phyloP scores from a whole-genome alignment of 2,113 vertebrate species.

The Neolamprologus modestus region DNA sequence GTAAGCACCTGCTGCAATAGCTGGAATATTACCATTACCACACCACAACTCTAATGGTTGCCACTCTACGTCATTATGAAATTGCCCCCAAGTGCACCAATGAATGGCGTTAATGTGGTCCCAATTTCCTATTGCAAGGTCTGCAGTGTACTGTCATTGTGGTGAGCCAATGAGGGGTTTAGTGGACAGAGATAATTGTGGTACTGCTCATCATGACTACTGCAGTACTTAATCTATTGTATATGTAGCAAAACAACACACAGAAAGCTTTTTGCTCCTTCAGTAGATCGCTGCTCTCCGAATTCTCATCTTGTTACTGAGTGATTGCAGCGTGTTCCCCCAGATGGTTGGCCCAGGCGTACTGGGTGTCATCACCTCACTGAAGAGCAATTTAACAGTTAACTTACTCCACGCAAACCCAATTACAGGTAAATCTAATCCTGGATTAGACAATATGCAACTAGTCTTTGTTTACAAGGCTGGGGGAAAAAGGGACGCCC shows the following conservation, averaged over 20 bases:
- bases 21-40: conserved; percentile 61
- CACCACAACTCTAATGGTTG: conserved; percentile 43
- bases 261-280: neutral
- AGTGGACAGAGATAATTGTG: conserved; percentile 25
- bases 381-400: conserved; percentile 50
- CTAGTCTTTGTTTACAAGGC: conserved; percentile 49
- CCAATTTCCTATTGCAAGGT: conserved; percentile 11
- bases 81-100: conserved; percentile 32
- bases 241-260: neutral
- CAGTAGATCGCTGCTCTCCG: neutral
- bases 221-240: neutral
- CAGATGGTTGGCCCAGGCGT: neutral
- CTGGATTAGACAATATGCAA: conserved; percentile 52
- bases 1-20: conserved; percentile 65
- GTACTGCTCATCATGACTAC: neutral
- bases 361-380: conserved; percentile 7
- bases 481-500: neutral
- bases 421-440: conserved; percentile 56
- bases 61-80: conserved; percentile 42
- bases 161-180: neutral
- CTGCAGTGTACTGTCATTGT: neutral
- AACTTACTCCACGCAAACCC: conserved; percentile 20
- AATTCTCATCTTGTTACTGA: conserved; percentile 1
- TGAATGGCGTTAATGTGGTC: conserved; percentile 42
- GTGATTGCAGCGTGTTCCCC: conserved; percentile 17